Conservation (phyloP, 2,888 invertebrate species). For the Junonia oenone region DNA sequence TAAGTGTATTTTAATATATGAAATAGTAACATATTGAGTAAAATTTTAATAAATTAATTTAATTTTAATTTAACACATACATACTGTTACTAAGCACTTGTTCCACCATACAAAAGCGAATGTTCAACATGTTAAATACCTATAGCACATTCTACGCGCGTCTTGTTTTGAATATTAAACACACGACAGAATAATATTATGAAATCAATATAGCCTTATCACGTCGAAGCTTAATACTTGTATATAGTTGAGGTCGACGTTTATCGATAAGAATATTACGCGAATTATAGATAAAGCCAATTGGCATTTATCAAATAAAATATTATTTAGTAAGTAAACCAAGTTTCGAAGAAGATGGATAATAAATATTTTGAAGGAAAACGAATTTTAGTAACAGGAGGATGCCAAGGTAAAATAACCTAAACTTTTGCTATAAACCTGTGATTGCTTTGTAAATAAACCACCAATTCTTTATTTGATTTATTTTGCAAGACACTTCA, state of each 20-base stretch:
- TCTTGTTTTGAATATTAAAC: neutral
- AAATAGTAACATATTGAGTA: too few species aligned
- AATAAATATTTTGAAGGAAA: constrained; percentile 84
- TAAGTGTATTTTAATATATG: too few species aligned
- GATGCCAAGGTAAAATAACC: constrained; percentile 84
- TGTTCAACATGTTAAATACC: neutral
- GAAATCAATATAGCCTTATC: neutral
- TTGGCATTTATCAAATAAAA: neutral
- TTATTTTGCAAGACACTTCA: too few species aligned
- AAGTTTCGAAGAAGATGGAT: constrained; percentile 41
- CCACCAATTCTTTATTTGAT: neutral
- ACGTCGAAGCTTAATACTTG: neutral
- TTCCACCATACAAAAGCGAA: neutral
- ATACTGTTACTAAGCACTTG: neutral
- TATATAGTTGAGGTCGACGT: constrained; percentile 5
- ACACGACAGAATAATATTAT: neutral
- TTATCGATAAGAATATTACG: constrained; percentile 18
- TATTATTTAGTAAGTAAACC: neutral
- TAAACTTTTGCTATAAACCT: neutral
- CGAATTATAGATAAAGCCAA: neutral
- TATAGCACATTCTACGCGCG: neutral
- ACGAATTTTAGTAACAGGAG: constrained; percentile 91
- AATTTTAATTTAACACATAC: too few species aligned
- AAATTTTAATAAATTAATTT: too few species aligned
- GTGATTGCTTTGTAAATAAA: neutral